These are phyloP conservation scores for Thelaira solivaga DNA, from an alignment of 2,888 invertebrate species.

Conservation along the genomic window DNA sequence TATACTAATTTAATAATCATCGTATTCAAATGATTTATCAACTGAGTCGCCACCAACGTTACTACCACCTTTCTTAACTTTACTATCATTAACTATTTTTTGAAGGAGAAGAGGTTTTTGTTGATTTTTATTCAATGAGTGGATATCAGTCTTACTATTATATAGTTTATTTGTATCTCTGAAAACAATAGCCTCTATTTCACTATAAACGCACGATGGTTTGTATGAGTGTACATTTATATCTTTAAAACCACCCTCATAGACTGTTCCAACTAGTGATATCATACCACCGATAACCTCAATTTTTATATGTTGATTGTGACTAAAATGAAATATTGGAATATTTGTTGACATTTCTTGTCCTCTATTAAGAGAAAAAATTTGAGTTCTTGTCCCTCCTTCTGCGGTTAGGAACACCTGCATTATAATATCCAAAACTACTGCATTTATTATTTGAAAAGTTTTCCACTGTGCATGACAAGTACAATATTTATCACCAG, in stretches of 20 bases:
- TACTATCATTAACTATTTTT: neutral
- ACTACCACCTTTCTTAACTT: neutral
- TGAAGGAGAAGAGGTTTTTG: neutral
- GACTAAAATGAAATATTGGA: slow-evolving; percentile 4
- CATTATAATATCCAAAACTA: slow-evolving; percentile 5
- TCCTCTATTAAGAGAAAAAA: slow-evolving; percentile 19
- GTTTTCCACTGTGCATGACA: neutral
- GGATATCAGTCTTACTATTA: slow-evolving; percentile 2
- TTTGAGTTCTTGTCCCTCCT: slow-evolving; percentile 8
- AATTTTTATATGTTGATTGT: neutral
- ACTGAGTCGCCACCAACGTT: neutral
- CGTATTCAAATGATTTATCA: neutral
- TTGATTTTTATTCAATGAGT: no score
- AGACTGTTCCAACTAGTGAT: neutral
- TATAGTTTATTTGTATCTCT: neutral
- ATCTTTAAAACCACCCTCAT: no score
- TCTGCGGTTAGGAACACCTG: slow-evolving; percentile 7
- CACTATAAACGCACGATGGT: neutral
- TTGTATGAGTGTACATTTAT: neutral
- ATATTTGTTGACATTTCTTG: slow-evolving; percentile 15
- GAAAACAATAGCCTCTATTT: neutral
- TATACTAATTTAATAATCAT: neutral
- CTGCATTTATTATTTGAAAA: neutral
- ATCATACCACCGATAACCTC: neutral
- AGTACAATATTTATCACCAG: neutral